A percentile compares a stretch with the other conserved stretches of the same genome.
phyloP scores from a whole-genome alignment of 2,113 vertebrate species.

The Stigmatopora nigra region DNA sequence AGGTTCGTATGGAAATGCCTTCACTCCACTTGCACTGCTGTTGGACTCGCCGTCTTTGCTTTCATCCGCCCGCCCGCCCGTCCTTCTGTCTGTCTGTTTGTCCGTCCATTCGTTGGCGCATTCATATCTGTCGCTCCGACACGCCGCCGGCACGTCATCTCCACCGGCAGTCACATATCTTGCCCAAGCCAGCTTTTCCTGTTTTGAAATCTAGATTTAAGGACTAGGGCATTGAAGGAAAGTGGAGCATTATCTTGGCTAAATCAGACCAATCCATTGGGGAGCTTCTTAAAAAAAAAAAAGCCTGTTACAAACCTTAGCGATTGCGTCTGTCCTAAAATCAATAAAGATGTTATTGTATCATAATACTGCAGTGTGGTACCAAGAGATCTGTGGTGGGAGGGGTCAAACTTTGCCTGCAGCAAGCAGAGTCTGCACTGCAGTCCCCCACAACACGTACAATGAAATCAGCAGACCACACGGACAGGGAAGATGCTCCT shows the following conservation, averaged over 20 bases:
- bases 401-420: constrained; percentile 34
- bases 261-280: background rate
- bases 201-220: constrained; percentile 4
- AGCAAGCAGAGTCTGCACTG: constrained; percentile 56
- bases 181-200: constrained; percentile 26
- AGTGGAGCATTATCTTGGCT: constrained; percentile 2
- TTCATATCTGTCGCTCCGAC: constrained; percentile 75
- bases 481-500: background rate
- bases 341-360: constrained; percentile 26
- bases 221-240: background rate
- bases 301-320: background rate
- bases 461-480: constrained; percentile 18
- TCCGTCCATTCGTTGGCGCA: constrained; percentile 79
- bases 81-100: constrained; percentile 74
- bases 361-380: constrained; percentile 31
- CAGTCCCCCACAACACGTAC: constrained; percentile 18
- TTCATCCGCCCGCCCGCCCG: constrained; percentile 83
- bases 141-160: constrained; percentile 86
- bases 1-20: constrained; percentile 99
- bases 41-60: constrained; percentile 93
- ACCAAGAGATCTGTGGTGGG: constrained; percentile 23
- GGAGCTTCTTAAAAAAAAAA: constrained; percentile 17
- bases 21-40: constrained; percentile 99
- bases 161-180: constrained; percentile 66
- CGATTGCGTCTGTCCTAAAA: constrained; percentile 14